These are phyloP conservation scores for Cephalopachus bancanus DNA, from an alignment of 2,797 vertebrate species.

Conservation along the genomic window DNA sequence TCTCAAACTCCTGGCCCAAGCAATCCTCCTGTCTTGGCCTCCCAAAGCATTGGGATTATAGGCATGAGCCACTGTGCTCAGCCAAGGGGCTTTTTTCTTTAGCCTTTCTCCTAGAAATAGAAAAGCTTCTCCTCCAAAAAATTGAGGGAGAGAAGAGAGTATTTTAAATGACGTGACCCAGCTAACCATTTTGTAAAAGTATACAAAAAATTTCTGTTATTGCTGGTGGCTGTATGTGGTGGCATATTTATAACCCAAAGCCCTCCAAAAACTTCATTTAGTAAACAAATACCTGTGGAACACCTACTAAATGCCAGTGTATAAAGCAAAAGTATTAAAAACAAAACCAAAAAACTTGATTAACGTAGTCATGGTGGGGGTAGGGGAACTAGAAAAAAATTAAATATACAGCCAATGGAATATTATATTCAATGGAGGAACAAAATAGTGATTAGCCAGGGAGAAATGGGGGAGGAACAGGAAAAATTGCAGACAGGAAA, in stretches of 20 bases:
- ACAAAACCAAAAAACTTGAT: not conserved
- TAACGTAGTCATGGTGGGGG: not conserved
- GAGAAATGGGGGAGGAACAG: not conserved
- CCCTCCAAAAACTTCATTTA: not conserved
- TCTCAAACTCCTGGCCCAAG: too few relatives aligned
- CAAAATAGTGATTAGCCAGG: not conserved
- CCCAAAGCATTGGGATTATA: too few relatives aligned
- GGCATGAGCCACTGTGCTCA: too few relatives aligned
- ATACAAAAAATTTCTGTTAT: not conserved
- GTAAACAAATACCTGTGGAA: not conserved
- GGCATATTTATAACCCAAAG: not conserved
- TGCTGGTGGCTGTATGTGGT: not conserved
- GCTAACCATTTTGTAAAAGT: not conserved
- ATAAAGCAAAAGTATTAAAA: not conserved
- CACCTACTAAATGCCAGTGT: not conserved
- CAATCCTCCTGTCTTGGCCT: too few relatives aligned
- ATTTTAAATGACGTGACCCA: not conserved
- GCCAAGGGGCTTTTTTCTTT: not conserved
- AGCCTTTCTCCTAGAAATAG: not conserved
- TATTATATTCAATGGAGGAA: not conserved
- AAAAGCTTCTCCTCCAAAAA: not conserved
- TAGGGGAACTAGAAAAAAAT: not conserved
- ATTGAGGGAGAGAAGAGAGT: not conserved
- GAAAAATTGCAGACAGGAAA: constrained; percentile 12
- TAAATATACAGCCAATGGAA: not conserved